phyloP scores from a whole-genome alignment of 2,113 vertebrate genomes.

The Mesoclemmys tuberculata region DNA sequence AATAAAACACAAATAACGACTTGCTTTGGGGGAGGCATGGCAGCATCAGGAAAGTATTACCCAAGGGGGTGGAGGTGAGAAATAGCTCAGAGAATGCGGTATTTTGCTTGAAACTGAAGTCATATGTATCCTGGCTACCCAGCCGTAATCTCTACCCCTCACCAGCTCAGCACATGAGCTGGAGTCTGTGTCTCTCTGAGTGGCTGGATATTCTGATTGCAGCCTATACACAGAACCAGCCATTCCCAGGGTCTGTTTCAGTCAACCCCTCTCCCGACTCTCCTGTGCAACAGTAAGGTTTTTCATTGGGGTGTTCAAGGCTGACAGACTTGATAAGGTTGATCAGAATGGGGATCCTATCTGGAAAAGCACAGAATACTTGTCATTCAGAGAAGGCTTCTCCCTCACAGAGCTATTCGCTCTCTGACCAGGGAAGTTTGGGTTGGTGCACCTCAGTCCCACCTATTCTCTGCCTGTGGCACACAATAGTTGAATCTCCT shows the following conservation, averaged over 20 bases:
- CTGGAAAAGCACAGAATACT: not conserved
- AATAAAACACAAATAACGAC: not conserved
- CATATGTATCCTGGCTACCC: not conserved
- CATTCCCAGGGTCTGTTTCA: not conserved
- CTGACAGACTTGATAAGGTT: not conserved
- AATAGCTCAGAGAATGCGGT: not conserved
- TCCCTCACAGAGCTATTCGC: not conserved
- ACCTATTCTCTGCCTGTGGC: not conserved
- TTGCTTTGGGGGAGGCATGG: not conserved
- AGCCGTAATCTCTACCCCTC: not conserved
- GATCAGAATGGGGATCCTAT: not conserved
- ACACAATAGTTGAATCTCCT: not conserved
- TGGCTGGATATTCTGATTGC: not conserved
- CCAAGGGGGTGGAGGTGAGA: not conserved
- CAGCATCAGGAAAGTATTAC: not conserved
- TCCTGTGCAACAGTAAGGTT: not conserved
- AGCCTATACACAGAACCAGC: fast-evolving
- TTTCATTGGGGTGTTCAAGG: not conserved
- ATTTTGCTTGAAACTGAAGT: not conserved
- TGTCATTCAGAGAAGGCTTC: not conserved
- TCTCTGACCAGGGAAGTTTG: not conserved
- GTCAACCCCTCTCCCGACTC: not conserved
- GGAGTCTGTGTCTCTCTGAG: not conserved
- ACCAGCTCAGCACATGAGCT: not conserved
- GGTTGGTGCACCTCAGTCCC: not conserved